These are phyloP conservation scores for Jaculus jaculus DNA, from an alignment of 2,113 vertebrate species.

Conservation along the genomic window DNA sequence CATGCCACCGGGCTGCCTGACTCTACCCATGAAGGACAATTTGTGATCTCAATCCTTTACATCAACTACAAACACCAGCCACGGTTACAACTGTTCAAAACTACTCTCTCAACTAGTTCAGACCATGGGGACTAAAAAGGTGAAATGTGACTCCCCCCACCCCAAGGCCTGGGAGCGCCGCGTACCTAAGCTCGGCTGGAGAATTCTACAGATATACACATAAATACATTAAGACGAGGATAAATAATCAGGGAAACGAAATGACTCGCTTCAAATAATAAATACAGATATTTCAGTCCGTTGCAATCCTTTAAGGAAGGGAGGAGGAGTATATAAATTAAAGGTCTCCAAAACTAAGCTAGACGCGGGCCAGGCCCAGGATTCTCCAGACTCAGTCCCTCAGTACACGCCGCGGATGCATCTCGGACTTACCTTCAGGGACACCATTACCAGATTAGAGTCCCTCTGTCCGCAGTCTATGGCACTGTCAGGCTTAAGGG, in stretches of 20 bases:
- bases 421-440: conserved; percentile 97
- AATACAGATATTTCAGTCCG: conserved; percentile 93
- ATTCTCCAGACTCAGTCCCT: conserved; percentile 84
- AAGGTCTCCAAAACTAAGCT: conserved; percentile 85
- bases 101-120: conserved; percentile 90
- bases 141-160: conserved; percentile 87
- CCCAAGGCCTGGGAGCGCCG: conserved; percentile 82
- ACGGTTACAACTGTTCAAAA: conserved; percentile 91
- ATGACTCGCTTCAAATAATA: conserved; percentile 96
- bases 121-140: conserved; percentile 90
- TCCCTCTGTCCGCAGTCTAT: conserved; percentile 87
- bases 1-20: conserved; percentile 85
- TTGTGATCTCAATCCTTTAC: conserved; percentile 90
- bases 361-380: conserved; percentile 80
- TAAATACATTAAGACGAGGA: conserved; percentile 98
- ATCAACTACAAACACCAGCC: conserved; percentile 93
- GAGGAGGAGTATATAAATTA: conserved; percentile 93
- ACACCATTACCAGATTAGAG: conserved; percentile 90
- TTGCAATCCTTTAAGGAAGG: conserved; percentile 87
- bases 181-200: conserved; percentile 90
- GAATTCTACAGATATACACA: conserved; percentile 92
- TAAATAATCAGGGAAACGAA: conserved; percentile 99
- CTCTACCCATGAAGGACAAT: conserved; percentile 90
- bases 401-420: conserved; percentile 88
- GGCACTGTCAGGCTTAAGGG: conserved; percentile 92